Conservation (phyloP, 2,113 vertebrate species). For the Butorides virescens region DNA sequence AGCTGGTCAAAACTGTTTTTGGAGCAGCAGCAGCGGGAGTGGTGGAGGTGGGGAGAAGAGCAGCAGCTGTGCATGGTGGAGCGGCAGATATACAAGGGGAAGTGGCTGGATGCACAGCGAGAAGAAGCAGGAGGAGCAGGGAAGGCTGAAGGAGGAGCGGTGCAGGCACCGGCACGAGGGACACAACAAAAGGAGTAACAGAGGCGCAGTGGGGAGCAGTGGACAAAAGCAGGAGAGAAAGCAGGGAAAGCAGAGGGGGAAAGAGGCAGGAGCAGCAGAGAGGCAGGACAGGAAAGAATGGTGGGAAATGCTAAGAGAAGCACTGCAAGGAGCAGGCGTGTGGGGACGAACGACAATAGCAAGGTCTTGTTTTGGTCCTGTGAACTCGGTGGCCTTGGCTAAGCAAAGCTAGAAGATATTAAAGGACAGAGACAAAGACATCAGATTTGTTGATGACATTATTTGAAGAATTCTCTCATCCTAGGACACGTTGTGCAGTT, state of each 20-base stretch:
- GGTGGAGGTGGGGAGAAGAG: constrained; percentile 21
- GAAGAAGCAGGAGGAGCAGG: background rate
- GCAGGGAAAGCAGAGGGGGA: background rate
- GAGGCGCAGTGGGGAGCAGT: background rate
- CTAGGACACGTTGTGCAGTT: background rate
- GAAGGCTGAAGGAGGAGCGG: background rate
- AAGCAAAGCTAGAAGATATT: background rate
- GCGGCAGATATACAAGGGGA: background rate
- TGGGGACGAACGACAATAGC: background rate
- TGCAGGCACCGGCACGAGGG: background rate
- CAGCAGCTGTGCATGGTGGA: constrained; percentile 22
- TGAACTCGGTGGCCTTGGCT: background rate
- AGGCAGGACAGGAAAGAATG: background rate
- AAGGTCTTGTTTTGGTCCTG: background rate
- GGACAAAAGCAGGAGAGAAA: constrained; percentile 7
- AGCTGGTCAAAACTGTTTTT: constrained; percentile 58
- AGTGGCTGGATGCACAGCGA: background rate
- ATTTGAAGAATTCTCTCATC: background rate
- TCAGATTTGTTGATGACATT: background rate
- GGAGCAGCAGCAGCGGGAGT: constrained; percentile 42
- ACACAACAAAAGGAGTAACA: background rate
- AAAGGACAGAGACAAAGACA: background rate
- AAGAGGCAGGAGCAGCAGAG: background rate
- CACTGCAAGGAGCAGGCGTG: background rate
- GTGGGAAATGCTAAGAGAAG: background rate